Evolutionary conservation across 2,888 invertebrate genomes (phyloP), one percentile per base, ranked within the genome.

Genomic region (Sylvicola cinctus): DNA sequence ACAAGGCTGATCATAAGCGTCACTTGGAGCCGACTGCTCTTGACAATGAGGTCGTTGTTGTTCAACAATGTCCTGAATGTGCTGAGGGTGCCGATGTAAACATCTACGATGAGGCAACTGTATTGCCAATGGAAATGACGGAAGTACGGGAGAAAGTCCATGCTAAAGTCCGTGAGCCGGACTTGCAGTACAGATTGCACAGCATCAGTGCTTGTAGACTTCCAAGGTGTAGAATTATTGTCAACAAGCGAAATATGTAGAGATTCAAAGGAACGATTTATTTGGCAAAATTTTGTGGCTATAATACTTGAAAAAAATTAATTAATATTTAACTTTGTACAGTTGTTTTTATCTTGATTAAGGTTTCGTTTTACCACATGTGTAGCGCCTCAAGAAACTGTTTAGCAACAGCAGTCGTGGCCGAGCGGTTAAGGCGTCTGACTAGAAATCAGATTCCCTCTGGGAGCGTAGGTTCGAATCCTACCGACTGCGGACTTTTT

Each of bases 11-110:
- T 4, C 43, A 42, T 23, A 46, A 49, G 13, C 44, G 43, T 2
- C 40, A 39, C 8, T 32, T 39, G 1, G 42, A 39, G n/a, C 51
- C 57, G 0, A 58, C 63, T 8, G 51, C 57, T 4, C 47, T 46
- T n/a, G 46, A 49, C 41, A 43, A 54, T 20, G 66, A 68, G 16
- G 49, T 56, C 26, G 51, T 58, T 5, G 39, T 55, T 25, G 51
- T 52, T 11, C 54, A 55, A 32, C 57, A 58, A 39, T 58, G 58
- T 39, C 52, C 58, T 5, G 58, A 58, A 38, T 58, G 58, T 38
- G 57, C 58, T 8, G 55, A 57, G 37, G 51, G 54, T 15, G 57
- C 58, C 30, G 42, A 54, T 6, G 48, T 58, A 30, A 56, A 58
- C 39, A 46, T 51, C 32, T 55, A 56, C 26, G 57, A 52, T 16